phyloP scores from a whole-genome alignment of 2,113 vertebrate species.

The Neogale vison region DNA sequence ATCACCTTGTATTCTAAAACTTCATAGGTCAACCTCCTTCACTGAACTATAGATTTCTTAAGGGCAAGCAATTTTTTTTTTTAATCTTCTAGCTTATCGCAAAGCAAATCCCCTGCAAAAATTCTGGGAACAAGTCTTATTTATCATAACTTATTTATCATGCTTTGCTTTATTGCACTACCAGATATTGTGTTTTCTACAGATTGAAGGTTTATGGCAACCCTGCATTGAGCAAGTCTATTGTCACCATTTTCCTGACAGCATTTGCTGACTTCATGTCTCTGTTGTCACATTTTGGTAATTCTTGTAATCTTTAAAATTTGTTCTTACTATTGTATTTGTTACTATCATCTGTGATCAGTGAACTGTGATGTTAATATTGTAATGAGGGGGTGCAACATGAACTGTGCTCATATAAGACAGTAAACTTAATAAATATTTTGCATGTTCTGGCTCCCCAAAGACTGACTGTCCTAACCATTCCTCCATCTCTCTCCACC shows the following conservation, averaged over 20 bases:
- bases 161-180: not conserved
- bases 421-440: not conserved
- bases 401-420: not conserved
- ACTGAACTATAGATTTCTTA: not conserved
- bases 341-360: not conserved
- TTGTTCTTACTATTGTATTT: not conserved
- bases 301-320: not conserved
- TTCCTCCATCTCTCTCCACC: not conserved
- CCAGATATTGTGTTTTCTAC: not conserved
- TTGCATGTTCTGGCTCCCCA: not conserved
- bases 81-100: not conserved
- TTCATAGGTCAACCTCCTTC: not conserved
- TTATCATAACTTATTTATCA: not conserved
- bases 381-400: not conserved
- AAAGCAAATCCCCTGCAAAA: not conserved
- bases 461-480: not conserved
- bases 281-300: not conserved
- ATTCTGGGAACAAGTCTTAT: not conserved
- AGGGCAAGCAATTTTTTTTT: not conserved
- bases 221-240: not conserved
- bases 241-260: not conserved
- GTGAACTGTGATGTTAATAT: not conserved
- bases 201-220: not conserved
- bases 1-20: not conserved
- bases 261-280: not conserved